phyloP scores from a whole-genome alignment of 2,113 vertebrate genomes.

The Campylomormyrus tamandua region DNA sequence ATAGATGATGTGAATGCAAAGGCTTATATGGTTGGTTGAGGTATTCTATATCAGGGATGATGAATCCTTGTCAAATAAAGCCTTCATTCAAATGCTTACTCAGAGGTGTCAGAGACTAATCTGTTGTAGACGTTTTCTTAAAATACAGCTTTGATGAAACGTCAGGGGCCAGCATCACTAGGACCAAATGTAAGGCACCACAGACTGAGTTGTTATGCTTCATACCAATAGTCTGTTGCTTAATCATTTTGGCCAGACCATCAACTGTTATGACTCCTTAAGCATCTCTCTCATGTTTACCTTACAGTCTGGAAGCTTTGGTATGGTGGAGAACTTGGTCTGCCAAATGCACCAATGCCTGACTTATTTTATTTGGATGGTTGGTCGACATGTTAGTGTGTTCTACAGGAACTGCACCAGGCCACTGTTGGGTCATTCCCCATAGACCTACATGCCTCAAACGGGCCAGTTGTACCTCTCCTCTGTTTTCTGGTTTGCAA shows the following conservation, averaged over 20 bases:
- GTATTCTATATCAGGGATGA: background rate
- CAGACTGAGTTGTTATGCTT: background rate
- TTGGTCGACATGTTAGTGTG: background rate
- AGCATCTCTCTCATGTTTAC: background rate
- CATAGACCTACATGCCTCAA: background rate
- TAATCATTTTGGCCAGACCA: background rate
- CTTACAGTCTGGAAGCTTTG: slow-evolving; percentile 18
- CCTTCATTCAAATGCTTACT: background rate
- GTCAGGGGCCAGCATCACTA: background rate
- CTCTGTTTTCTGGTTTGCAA: slow-evolving; percentile 18
- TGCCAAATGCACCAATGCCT: background rate
- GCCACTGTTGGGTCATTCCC: background rate
- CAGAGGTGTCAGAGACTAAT: background rate
- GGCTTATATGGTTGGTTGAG: background rate
- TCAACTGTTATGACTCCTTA: background rate
- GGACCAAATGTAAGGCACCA: background rate
- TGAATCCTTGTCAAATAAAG: background rate
- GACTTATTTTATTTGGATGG: slow-evolving; percentile 9
- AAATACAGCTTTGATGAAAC: background rate
- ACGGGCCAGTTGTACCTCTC: background rate
- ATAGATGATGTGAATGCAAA: background rate
- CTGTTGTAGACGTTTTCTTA: background rate
- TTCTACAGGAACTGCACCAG: background rate
- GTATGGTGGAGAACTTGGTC: background rate
- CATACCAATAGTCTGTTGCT: background rate